Conservation (phyloP, 2,113 vertebrate genomes). For the Pao palembangensis region DNA sequence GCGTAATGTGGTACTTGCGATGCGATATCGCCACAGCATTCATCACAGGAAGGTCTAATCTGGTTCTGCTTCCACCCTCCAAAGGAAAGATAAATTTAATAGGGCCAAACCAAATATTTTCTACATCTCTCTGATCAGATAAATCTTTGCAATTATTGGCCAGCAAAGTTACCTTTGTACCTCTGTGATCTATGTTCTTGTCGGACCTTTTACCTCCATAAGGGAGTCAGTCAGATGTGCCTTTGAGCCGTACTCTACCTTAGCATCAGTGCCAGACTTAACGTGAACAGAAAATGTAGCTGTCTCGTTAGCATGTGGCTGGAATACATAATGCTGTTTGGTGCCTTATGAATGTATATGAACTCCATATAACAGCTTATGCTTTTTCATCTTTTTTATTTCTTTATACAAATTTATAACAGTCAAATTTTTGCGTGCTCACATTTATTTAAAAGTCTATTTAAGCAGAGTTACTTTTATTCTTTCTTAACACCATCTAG, state of each 20-base stretch:
- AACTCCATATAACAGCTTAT: no score
- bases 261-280: no score
- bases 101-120: constrained; percentile 50
- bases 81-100: constrained; percentile 43
- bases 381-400: no score
- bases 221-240: background rate
- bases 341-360: no score
- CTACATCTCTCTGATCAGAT: constrained; percentile 26
- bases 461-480: no score
- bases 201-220: background rate
- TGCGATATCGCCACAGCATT: constrained; percentile 41
- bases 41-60: constrained; percentile 50
- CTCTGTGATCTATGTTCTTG: constrained; percentile 5
- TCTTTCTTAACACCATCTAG: no score
- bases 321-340: no score
- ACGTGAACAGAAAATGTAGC: background rate
- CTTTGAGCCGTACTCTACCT: no score
- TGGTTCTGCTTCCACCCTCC: constrained; percentile 23
- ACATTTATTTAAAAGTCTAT: no score
- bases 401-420: no score
- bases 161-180: constrained; percentile 16
- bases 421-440: no score
- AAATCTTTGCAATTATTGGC: constrained; percentile 34
- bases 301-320: constrained; percentile 1
- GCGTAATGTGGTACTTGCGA: constrained; percentile 45